Evolutionary conservation across 2,113 vertebrate species (phyloP).

Genomic region (Pteropus alecto): DNA sequence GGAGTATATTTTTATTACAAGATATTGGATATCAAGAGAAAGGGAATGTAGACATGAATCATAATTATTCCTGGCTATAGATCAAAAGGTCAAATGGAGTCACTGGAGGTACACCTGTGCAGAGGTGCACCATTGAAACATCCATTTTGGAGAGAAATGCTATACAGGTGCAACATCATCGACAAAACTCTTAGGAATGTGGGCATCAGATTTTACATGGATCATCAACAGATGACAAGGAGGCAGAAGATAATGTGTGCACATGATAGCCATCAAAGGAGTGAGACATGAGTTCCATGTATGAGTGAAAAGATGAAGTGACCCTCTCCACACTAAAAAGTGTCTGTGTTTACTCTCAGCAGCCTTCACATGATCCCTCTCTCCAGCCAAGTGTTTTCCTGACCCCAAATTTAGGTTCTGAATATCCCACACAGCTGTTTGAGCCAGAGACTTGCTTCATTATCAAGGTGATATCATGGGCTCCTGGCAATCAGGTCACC

Average conservation of each 20-base stretch:
- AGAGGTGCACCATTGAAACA: slow-evolving; percentile 33
- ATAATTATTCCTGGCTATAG: slow-evolving; percentile 69
- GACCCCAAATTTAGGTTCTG: not conserved
- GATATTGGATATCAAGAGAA: not conserved
- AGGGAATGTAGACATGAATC: slow-evolving; percentile 52
- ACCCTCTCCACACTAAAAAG: not conserved
- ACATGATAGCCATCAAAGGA: not conserved
- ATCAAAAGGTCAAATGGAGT: slow-evolving; percentile 50
- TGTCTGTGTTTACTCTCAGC: not conserved
- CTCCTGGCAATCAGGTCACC: slow-evolving; percentile 20
- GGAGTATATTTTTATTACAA: not conserved
- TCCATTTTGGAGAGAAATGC: slow-evolving; percentile 29
- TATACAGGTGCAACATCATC: not conserved
- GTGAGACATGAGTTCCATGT: not conserved
- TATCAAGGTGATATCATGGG: slow-evolving; percentile 48
- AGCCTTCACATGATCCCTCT: not conserved
- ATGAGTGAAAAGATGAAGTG: not conserved
- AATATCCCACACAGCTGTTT: slow-evolving; percentile 28
- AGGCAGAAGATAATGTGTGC: not conserved
- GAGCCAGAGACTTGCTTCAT: slow-evolving; percentile 49
- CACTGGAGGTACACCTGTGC: slow-evolving; percentile 33
- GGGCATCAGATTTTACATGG: not conserved
- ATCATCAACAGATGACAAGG: not conserved
- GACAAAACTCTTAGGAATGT: not conserved
- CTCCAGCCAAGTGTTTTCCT: slow-evolving; percentile 7